phyloP scores from a whole-genome alignment of 2,113 vertebrate species.

The Panthera leo region DNA sequence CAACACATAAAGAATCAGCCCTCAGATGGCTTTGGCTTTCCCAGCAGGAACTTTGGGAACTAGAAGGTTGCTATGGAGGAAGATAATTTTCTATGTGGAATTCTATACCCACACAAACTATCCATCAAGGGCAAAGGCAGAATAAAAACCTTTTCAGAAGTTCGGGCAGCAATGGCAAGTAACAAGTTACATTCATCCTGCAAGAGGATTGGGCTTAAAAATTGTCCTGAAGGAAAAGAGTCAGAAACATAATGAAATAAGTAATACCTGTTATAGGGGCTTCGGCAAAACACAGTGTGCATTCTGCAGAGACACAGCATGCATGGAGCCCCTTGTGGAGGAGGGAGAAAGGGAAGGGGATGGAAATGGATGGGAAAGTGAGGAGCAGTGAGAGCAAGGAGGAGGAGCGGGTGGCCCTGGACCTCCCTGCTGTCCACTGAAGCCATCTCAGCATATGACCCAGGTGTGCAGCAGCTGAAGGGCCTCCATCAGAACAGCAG shows the following conservation, averaged over 20 bases:
- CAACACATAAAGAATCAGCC: neutral
- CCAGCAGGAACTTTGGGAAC: neutral
- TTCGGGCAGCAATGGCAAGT: neutral
- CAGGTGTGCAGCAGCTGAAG: neutral
- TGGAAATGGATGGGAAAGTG: neutral
- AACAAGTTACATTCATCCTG: neutral
- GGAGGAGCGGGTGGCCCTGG: neutral
- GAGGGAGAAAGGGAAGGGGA: neutral
- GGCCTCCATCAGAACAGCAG: neutral
- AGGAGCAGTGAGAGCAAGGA: neutral
- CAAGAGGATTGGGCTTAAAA: neutral
- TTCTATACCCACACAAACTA: neutral
- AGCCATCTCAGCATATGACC: neutral
- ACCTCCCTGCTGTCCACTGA: fast-evolving
- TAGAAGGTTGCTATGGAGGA: neutral
- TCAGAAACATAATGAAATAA: neutral
- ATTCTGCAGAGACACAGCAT: neutral
- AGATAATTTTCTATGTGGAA: neutral
- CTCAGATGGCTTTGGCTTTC: neutral
- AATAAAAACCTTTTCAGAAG: neutral
- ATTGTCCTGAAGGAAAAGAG: neutral
- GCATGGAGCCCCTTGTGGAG: fast-evolving
- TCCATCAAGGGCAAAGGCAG: neutral
- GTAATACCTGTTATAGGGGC: fast-evolving
- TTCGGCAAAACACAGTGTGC: neutral